Conservation (phyloP, 1,140 invertebrate species). For the Caenorhabditis remanei region DNA sequence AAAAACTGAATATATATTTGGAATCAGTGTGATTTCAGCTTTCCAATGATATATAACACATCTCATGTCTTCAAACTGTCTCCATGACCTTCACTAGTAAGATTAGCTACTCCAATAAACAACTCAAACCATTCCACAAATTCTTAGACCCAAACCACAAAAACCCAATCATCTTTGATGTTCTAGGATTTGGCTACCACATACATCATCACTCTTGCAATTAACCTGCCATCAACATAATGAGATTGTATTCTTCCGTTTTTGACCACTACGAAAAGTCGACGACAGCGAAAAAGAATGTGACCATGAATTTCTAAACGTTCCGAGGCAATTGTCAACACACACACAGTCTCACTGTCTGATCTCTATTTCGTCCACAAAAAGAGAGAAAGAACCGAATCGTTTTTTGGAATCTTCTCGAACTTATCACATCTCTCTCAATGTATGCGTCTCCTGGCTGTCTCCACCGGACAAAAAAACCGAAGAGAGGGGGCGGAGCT, state of each 20-base stretch:
- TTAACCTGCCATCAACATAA: slow-evolving; percentile 19
- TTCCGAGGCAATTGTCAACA: not conserved
- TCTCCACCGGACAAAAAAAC: not conserved
- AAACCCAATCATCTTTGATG: slow-evolving; percentile 15
- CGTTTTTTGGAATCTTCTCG: slow-evolving; percentile 47
- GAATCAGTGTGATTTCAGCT: no score
- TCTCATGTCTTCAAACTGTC: no score
- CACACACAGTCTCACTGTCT: not conserved
- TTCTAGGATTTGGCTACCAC: not conserved
- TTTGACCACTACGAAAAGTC: not conserved
- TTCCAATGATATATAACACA: no score
- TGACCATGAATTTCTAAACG: not conserved
- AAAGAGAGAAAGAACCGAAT: slow-evolving; percentile 38
- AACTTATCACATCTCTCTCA: not conserved
- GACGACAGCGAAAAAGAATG: not conserved
- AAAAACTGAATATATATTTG: no score
- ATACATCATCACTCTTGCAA: not conserved
- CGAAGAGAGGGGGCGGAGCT: not conserved
- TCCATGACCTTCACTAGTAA: no score
- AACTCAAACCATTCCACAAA: no score
- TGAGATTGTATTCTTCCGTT: not conserved
- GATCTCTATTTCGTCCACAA: not conserved
- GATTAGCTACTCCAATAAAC: no score
- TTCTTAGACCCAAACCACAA: not conserved
- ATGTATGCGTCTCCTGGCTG: not conserved